Conservation (phyloP, 2,113 vertebrate genomes). For the Tragulus kanchil region DNA sequence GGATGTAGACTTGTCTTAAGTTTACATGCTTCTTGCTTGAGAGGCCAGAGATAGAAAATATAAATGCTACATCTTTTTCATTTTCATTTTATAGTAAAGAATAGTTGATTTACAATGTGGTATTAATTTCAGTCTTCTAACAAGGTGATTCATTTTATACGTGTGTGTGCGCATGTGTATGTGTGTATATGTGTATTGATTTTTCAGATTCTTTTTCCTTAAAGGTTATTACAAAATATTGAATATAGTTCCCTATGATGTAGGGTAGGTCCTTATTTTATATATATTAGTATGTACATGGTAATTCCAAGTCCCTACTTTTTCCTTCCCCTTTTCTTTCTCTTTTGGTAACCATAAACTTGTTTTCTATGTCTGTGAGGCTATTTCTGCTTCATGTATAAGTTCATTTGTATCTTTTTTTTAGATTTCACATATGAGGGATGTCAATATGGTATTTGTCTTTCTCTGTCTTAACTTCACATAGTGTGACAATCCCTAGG, state of each 20-base stretch:
- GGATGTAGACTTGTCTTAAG: not conserved
- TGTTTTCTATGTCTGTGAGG: not conserved
- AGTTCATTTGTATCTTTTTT: not conserved
- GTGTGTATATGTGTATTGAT: not conserved
- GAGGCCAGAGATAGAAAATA: not conserved
- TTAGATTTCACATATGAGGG: not conserved
- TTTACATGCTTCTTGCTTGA: not conserved
- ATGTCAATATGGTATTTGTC: not conserved
- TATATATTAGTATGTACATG: not conserved
- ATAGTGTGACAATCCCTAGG: not conserved
- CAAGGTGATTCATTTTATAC: not conserved
- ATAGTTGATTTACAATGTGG: not conserved
- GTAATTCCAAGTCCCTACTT: not conserved
- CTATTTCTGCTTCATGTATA: not conserved
- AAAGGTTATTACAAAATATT: not conserved
- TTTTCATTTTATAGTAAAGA: not conserved
- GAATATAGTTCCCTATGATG: not conserved
- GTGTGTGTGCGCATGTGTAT: not conserved
- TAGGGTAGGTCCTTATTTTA: not conserved
- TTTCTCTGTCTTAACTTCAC: not conserved
- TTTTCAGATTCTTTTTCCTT: not conserved
- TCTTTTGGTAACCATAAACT: not conserved
- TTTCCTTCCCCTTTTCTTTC: not conserved
- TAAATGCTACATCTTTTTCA: not conserved
- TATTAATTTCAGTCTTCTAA: not conserved